Evolutionary conservation across 2,797 vertebrate genomes (phyloP), one percentile per base, ranked within the genome.

Genomic region (Scomberomorus guttatus): DNA sequence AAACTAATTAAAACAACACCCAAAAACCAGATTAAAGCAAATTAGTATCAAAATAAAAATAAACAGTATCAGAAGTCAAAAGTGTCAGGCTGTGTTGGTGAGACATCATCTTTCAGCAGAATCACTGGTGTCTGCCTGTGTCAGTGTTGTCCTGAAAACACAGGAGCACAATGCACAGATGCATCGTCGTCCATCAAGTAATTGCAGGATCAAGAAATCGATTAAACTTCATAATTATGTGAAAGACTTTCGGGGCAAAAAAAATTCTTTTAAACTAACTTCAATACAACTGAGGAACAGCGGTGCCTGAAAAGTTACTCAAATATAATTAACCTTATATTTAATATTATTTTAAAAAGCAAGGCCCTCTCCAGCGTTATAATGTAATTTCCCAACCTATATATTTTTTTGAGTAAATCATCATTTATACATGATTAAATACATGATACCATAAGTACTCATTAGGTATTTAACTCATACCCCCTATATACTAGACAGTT

Each of bases 201-300:
- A 44, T 74, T 44, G 51, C 70, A 58, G 58, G 65, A 51, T 58
- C 12, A 18, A 51, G 48, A 56, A 67, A 48, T 7, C 32, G 18
- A 67, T 67, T 73, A 61, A 55, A 67, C 20, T 50, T 74, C 51
- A 73, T 52, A 68, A 39, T 73, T 25, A 79, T 18, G 18, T 73
- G 37, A 54, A 25, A 66, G 44, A 54, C 46, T 51, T 57, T 51
- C 3, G 17, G 39, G 27, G 4, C n/a, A n/a, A n/a, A n/a, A n/a
- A n/a, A n/a, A n/a, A n/a, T n/a, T n/a, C n/a, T n/a, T n/a, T n/a
- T n/a, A n/a, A n/a, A n/a, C n/a, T n/a, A n/a, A n/a, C n/a, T n/a
- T n/a, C n/a, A n/a, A n/a, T n/a, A n/a, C n/a, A n/a, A n/a, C n/a
- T n/a, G n/a, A n/a, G n/a, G n/a, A n/a, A n/a, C n/a, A n/a, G n/a